phyloP scores from a whole-genome alignment of 2,888 invertebrate genomes.

The Thumatha senex region DNA sequence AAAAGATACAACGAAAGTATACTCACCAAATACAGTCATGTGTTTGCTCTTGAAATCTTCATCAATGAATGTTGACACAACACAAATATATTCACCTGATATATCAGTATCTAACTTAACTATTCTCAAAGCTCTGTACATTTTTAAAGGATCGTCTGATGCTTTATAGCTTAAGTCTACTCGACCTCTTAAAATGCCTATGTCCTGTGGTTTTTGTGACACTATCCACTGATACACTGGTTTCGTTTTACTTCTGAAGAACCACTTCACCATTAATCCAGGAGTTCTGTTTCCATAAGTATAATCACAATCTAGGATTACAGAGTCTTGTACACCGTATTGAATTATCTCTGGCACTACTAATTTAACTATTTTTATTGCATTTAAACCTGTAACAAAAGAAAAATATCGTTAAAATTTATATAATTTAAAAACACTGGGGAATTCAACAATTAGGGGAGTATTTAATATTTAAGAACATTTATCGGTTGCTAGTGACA shows the following conservation, averaged over 20 bases:
- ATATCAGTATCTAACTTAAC: conserved; percentile 88
- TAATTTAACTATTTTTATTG: conserved; percentile 85
- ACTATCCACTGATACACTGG: conserved; percentile 92
- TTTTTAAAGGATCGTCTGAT: conserved; percentile 86
- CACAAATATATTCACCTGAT: conserved; percentile 89
- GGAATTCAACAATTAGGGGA: conserved; percentile 16
- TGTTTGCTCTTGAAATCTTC: conserved; percentile 86
- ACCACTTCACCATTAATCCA: conserved; percentile 91
- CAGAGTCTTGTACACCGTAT: conserved; percentile 84
- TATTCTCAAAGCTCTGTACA: conserved; percentile 89
- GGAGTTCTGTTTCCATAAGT: conserved; percentile 84
- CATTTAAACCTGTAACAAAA: conserved; percentile 80
- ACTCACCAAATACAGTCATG: conserved; percentile 88
- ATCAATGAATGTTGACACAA: conserved; percentile 87
- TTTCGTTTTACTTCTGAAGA: conserved; percentile 85
- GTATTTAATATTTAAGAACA: conserved; percentile 26
- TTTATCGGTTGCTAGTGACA: conserved; percentile 23
- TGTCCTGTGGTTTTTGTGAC: conserved; percentile 85
- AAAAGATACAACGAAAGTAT: neutral
- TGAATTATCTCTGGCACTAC: conserved; percentile 85
- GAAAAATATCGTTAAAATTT: conserved; percentile 22
- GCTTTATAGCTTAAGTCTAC: conserved; percentile 87
- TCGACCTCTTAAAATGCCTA: conserved; percentile 80
- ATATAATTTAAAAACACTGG: conserved; percentile 14
- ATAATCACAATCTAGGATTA: conserved; percentile 90